Base-by-base conservation (phyloP, 1,140 invertebrate genomes). In the Dufourea novaeangliae region DNA sequence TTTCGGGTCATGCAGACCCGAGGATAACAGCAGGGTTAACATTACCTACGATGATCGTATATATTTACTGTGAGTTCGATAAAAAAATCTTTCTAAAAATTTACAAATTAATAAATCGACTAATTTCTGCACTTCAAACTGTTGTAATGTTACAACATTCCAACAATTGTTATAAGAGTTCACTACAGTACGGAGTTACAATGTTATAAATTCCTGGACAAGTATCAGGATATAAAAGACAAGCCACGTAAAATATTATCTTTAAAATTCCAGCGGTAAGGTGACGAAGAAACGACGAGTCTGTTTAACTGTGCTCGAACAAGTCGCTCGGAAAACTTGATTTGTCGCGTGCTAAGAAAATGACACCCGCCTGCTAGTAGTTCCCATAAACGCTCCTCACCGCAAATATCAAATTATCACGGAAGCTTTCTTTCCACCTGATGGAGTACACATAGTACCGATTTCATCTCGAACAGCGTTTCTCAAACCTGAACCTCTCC, bases 321-420 rank as follows among this genome's bases (percentile, higher is more conserved):
- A 12, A 52, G 14, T 69, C 46, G 46, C 32, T 52, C 20, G 67
- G 34, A 69, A 69, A 69, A 69, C 17, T 37, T 17, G 67, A 39
- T 37, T 25, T 56, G 50, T 69, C 50, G 50, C 67, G 50, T 29
- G 67, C n/a, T 27, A 14, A 29, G 52, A 34, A 56, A 56, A 69
- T 56, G 20, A 37, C 1, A 10, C 50, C n/a, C 54, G 11, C 17
- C 12, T 25, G 17, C 22, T 50, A 50, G 46, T 50, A 50, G 46
- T 50, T 17, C 46, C 10, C 17, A 12, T 54, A 25, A 54, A 69
- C 34, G 25, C 27, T 34, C n/a, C 11, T 8, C 34, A 12, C 17
- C 17, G 25, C 32, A 56, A 69, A 69, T 56, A 39, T 69, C 50
- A n/a, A 39, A 69, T 69, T 56, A 69, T 56, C 67, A 8, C 25